Evolutionary conservation across 2,888 invertebrate species (phyloP).

Genomic region (Parnassius smintheus): DNA sequence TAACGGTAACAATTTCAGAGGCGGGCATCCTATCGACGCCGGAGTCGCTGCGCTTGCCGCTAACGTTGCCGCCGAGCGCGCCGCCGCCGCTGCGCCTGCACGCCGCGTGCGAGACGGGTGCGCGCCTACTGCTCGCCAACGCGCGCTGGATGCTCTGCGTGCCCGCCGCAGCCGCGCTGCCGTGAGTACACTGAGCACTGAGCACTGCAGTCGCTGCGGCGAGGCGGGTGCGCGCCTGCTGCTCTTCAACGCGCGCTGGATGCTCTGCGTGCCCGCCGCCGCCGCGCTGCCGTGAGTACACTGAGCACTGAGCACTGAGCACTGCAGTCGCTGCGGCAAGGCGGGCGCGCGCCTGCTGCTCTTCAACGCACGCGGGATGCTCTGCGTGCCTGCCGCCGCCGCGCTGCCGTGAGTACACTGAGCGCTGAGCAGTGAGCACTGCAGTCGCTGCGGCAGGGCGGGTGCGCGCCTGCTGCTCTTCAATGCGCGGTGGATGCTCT

Average conservation of each 20-base stretch:
- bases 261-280: too few species aligned
- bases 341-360: too few species aligned
- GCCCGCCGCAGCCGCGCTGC: slow-evolving; percentile 89
- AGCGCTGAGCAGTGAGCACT: background rate
- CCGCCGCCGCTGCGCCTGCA: slow-evolving; percentile 95
- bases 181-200: slow-evolving; percentile 63
- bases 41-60: slow-evolving; percentile 47
- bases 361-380: slow-evolving; percentile 7
- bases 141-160: slow-evolving; percentile 95
- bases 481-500: slow-evolving; percentile 9
- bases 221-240: too few species aligned
- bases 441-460: background rate
- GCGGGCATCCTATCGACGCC: slow-evolving; percentile 47
- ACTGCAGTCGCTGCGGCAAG: background rate
- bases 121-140: slow-evolving; percentile 92
- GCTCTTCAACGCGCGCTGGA: slow-evolving; percentile 9
- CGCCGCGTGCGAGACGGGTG: slow-evolving; percentile 97
- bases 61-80: slow-evolving; percentile 84
- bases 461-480: too few species aligned
- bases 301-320: background rate
- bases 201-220: too few species aligned
- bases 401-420: too few species aligned
- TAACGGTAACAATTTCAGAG: slow-evolving; percentile 28
- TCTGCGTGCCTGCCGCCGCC: too few species aligned
- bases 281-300: too few species aligned